Percentiles rank a stretch among this genome's conserved stretches.
Conservation (phyloP, 2,797 vertebrate genomes). For the Melanotaenia nigrans region DNA sequence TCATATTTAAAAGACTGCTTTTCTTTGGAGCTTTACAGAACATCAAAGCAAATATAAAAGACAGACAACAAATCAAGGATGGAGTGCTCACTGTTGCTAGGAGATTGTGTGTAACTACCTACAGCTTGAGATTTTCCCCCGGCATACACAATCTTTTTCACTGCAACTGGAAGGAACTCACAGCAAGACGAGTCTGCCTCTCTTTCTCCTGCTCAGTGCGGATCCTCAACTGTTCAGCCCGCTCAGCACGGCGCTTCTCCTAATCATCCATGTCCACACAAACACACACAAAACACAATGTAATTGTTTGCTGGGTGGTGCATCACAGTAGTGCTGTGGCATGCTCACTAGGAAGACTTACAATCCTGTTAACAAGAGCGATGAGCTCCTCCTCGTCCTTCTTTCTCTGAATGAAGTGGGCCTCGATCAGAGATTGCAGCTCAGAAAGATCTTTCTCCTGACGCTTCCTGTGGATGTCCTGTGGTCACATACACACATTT, state of each 20-base stretch:
- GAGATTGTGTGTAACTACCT: not conserved
- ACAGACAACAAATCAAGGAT: not conserved
- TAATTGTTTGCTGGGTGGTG: conserved; percentile 40
- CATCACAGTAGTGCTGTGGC: conserved; percentile 31
- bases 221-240: conserved; percentile 80
- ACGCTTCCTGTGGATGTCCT: conserved; percentile 84
- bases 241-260: conserved; percentile 82
- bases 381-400: conserved; percentile 81
- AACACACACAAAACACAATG: conserved; percentile 27
- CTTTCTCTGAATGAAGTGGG: conserved; percentile 82
- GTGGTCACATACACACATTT: conserved; percentile 14
- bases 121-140: not conserved
- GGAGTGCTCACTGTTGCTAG: not conserved
- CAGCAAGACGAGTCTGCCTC: conserved; percentile 76
- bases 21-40: not conserved
- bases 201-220: conserved; percentile 79
- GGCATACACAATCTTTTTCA: not conserved
- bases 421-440: conserved; percentile 81
- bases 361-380: conserved; percentile 81
- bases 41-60: not conserved
- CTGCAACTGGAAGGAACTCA: conserved; percentile 64
- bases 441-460: conserved; percentile 81
- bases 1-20: not conserved
- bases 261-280: conserved; percentile 50
- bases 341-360: conserved; percentile 61